These are phyloP conservation scores for Papilio machaon DNA, from an alignment of 1,140 invertebrate species.

Conservation along the genomic window DNA sequence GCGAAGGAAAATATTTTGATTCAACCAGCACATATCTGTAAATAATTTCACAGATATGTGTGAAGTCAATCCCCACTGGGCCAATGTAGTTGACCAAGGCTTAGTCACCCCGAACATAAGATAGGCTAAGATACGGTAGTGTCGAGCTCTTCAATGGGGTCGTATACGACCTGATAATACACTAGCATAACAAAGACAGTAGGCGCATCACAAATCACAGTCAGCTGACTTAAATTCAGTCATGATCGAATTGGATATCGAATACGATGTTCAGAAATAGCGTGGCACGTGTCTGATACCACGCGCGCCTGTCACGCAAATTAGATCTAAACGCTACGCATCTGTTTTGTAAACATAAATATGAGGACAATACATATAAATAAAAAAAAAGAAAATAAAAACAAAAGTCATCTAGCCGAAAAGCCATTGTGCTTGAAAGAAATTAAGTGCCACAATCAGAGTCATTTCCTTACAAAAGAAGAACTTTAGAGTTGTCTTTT, in stretches of 20 bases:
- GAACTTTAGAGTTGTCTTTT: background rate
- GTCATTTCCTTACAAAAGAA: background rate
- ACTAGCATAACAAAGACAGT: background rate
- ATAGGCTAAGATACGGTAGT: background rate
- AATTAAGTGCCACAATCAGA: background rate
- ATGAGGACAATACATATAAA: background rate
- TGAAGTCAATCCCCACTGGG: too few species aligned
- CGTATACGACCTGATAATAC: background rate
- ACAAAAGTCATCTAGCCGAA: background rate
- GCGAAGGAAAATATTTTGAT: too few species aligned
- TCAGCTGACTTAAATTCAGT: conserved; percentile 4
- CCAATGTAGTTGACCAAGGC: too few species aligned
- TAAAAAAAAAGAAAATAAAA: background rate
- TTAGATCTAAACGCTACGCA: background rate
- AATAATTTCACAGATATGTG: too few species aligned
- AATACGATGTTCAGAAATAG: conserved; percentile 16
- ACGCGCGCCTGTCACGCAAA: conserved; percentile 30
- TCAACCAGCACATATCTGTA: background rate
- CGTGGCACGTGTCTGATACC: background rate
- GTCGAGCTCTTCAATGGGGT: too few species aligned
- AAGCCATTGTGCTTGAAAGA: background rate
- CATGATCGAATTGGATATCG: background rate
- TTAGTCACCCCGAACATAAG: background rate
- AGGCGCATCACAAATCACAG: background rate
- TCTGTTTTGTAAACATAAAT: conserved; percentile 20